Evolutionary conservation across 2,888 invertebrate species (phyloP).

Genomic region (Euzophera pinguis): DNA sequence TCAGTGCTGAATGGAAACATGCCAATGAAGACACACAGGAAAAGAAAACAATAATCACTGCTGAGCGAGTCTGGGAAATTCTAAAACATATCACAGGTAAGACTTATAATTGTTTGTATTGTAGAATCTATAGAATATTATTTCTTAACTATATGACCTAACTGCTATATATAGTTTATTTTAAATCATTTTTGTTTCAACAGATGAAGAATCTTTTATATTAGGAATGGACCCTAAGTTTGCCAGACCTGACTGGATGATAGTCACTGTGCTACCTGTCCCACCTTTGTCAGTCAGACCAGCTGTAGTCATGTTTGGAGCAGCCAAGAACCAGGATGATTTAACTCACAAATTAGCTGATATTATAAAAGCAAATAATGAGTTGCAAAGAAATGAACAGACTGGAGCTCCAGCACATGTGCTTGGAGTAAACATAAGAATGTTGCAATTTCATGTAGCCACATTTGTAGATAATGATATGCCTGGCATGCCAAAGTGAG

Average conservation of each 20-base stretch:
- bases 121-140: too few relatives aligned
- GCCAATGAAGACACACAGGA: slow-evolving; percentile 99
- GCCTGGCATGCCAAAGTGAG: slow-evolving; percentile 94
- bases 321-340: slow-evolving; percentile 99
- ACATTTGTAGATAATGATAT: slow-evolving; percentile 99
- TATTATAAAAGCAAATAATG: slow-evolving; percentile 98
- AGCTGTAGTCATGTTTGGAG: slow-evolving; percentile 99
- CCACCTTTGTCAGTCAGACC: slow-evolving; percentile 98
- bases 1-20: slow-evolving; percentile 99
- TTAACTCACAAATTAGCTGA: slow-evolving; percentile 99
- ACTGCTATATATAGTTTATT: too few relatives aligned
- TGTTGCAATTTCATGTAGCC: slow-evolving; percentile 99
- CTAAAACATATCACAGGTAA: slow-evolving; percentile 91
- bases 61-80: slow-evolving; percentile 98
- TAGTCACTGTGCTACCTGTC: slow-evolving; percentile 97
- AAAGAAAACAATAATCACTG: slow-evolving; percentile 94
- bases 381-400: slow-evolving; percentile 95
- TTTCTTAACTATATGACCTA: too few relatives aligned
- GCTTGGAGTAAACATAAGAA: slow-evolving; percentile 96
- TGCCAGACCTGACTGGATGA: slow-evolving; percentile 99
- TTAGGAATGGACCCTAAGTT: slow-evolving; percentile 98
- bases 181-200: slow-evolving; percentile 31
- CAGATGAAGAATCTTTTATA: slow-evolving; percentile 97
- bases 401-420: slow-evolving; percentile 99
- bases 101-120: background rate